These are phyloP conservation scores for Cordilura impudica DNA, from an alignment of 2,888 invertebrate species.

Conservation along the genomic window DNA sequence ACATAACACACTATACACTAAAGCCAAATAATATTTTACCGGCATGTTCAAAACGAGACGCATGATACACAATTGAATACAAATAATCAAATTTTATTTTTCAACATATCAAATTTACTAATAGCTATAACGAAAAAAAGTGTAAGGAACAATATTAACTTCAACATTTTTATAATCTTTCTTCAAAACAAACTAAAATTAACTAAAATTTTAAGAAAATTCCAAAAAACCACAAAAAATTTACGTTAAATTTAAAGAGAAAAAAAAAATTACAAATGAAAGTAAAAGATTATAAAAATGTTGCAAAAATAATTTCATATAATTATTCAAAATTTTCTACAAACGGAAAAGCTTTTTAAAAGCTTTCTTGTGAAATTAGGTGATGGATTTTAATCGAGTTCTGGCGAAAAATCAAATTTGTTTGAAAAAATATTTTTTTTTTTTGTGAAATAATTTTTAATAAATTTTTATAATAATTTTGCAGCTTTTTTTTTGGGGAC, in stretches of 20 bases:
- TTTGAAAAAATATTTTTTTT: neutral
- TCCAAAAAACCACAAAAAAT: neutral
- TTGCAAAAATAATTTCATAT: slow-evolving; percentile 61
- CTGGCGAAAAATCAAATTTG: slow-evolving; percentile 68
- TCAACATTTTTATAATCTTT: slow-evolving; percentile 56
- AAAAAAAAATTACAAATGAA: slow-evolving; percentile 15
- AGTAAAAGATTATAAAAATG: slow-evolving; percentile 57
- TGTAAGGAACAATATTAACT: slow-evolving; percentile 35
- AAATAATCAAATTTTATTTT: neutral
- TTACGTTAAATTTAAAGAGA: slow-evolving; percentile 33
- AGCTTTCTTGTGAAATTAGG: slow-evolving; percentile 67
- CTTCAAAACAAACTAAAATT: slow-evolving; percentile 6
- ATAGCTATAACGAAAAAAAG: slow-evolving; percentile 25
- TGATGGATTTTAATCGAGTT: slow-evolving; percentile 72
- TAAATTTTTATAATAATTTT: slow-evolving; percentile 31
- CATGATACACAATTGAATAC: slow-evolving; percentile 37
- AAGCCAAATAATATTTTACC: neutral
- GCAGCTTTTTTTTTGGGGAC: slow-evolving; percentile 30
- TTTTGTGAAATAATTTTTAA: neutral
- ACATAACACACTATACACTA: neutral
- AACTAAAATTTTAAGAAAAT: slow-evolving; percentile 27
- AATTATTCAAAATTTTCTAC: slow-evolving; percentile 28
- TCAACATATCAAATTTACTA: no score
- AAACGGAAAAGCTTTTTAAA: slow-evolving; percentile 14
- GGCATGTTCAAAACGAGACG: slow-evolving; percentile 35